A percentile compares a stretch with the other conserved stretches of the same genome.
These are phyloP conservation scores for Malacosoma neustria DNA, from an alignment of 2,888 invertebrate genomes.

Conservation along the genomic window DNA sequence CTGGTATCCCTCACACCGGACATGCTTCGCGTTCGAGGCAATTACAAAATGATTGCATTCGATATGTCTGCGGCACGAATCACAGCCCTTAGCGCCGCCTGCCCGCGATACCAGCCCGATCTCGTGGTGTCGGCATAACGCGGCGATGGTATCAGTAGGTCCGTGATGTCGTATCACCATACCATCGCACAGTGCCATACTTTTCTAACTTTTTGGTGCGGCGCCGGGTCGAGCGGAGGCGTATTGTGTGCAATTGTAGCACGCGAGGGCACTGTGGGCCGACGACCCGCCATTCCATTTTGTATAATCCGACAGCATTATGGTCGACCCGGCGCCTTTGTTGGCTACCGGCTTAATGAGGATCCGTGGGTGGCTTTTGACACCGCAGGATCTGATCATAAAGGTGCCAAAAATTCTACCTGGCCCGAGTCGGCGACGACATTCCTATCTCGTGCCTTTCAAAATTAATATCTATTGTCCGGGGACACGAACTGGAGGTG, in stretches of 20 bases:
- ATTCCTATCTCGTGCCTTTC: constrained; percentile 62
- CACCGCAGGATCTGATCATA: constrained; percentile 69
- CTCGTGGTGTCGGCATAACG: constrained; percentile 29
- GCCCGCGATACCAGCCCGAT: constrained; percentile 20
- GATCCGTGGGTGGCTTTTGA: constrained; percentile 70
- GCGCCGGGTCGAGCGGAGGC: constrained; percentile 53
- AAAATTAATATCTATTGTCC: constrained; percentile 69
- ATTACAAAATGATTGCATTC: constrained; percentile 44
- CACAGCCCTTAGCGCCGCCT: constrained; percentile 30
- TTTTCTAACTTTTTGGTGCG: constrained; percentile 70
- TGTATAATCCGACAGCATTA: constrained; percentile 67
- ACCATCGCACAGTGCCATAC: constrained; percentile 37
- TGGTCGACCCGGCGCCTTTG: constrained; percentile 64
- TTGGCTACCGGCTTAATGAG: constrained; percentile 69
- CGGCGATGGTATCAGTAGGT: constrained; percentile 48
- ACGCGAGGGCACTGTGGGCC: constrained; percentile 65
- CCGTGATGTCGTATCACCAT: constrained; percentile 15
- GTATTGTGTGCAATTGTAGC: constrained; percentile 67
- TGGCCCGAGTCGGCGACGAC: constrained; percentile 54
- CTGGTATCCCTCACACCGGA: constrained; percentile 42
- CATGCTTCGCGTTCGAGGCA: constrained; percentile 30
- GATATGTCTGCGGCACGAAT: constrained; percentile 31
- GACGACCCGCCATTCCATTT: constrained; percentile 50
- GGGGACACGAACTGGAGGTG: constrained; percentile 29
- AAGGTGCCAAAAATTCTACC: constrained; percentile 72